These are phyloP conservation scores for Adelphocoris suturalis DNA, from an alignment of 2,888 invertebrate species.

Conservation along the genomic window DNA sequence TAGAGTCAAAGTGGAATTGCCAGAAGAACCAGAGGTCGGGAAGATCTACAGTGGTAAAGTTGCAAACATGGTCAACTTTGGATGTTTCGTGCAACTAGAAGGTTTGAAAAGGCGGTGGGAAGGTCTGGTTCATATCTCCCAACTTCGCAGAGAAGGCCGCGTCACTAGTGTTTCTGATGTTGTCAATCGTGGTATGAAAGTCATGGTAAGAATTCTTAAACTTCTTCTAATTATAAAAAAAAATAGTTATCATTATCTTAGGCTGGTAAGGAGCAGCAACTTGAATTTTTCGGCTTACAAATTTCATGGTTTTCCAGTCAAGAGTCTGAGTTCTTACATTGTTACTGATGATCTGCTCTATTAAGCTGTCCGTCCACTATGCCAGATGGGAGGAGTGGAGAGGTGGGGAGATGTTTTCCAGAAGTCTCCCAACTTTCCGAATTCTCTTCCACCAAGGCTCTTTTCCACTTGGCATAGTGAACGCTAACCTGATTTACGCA, in stretches of 20 bases:
- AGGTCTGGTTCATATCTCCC: constrained; percentile 98
- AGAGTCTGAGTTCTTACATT: too few species aligned
- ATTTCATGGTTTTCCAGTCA: too few species aligned
- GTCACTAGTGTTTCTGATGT: constrained; percentile 97
- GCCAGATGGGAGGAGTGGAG: too few species aligned
- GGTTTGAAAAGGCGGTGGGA: constrained; percentile 94
- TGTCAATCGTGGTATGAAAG: constrained; percentile 91
- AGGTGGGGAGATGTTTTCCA: too few species aligned
- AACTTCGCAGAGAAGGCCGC: constrained; percentile 93
- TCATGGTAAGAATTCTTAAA: constrained; percentile 79
- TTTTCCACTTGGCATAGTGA: too few species aligned
- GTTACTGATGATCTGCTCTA: too few species aligned
- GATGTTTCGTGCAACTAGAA: constrained; percentile 97
- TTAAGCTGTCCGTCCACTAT: too few species aligned
- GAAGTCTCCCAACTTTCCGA: too few species aligned
- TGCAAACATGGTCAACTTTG: constrained; percentile 97
- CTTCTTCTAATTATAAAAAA: background rate
- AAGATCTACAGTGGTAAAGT: constrained; percentile 96
- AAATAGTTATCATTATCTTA: background rate
- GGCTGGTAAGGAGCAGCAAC: too few species aligned
- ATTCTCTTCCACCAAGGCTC: too few species aligned
- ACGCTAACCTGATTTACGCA: too few species aligned
- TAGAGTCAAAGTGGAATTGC: constrained; percentile 68
- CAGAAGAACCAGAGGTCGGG: constrained; percentile 88
- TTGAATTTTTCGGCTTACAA: too few species aligned